These are phyloP conservation scores for Caranx melampygus DNA, from an alignment of 2,113 vertebrate genomes.

Conservation along the genomic window DNA sequence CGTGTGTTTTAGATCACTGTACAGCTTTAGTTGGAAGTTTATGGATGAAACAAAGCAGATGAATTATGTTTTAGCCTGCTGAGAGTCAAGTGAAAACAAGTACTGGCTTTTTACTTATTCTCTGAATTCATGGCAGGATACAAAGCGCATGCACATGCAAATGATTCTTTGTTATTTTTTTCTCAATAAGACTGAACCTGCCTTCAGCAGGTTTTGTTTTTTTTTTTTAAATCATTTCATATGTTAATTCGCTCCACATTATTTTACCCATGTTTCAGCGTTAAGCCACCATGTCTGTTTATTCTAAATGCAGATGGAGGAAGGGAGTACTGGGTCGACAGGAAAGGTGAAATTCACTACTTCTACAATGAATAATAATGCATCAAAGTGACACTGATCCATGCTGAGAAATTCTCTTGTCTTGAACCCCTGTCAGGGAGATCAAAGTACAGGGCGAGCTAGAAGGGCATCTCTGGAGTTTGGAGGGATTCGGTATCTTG, in stretches of 20 bases:
- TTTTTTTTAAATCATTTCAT: neutral
- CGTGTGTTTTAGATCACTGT: constrained; percentile 24
- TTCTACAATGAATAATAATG: constrained; percentile 21
- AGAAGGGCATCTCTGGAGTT: constrained; percentile 25
- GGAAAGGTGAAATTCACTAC: constrained; percentile 5
- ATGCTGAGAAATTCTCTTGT: constrained; percentile 25
- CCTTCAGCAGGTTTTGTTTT: neutral
- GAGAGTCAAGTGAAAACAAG: neutral
- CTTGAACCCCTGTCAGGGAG: constrained; percentile 16
- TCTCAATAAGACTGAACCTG: neutral
- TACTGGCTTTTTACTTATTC: constrained; percentile 1
- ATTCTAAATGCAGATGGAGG: constrained; percentile 39
- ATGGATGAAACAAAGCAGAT: constrained; percentile 13
- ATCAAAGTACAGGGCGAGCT: constrained; percentile 27
- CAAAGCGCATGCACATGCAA: constrained; percentile 1
- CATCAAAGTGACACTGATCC: constrained; percentile 40
- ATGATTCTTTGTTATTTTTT: constrained; percentile 4
- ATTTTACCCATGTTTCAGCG: constrained; percentile 3
- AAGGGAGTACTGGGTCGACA: constrained; percentile 31
- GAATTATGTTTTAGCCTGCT: constrained; percentile 10
- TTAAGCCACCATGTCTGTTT: constrained; percentile 10
- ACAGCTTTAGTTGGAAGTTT: constrained; percentile 21
- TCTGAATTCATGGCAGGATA: constrained; percentile 10
- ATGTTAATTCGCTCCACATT: constrained; percentile 3
- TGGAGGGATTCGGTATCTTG: constrained; percentile 22